Evolutionary conservation across 2,797 vertebrate genomes (phyloP), one percentile per base, ranked within the genome.

Genomic region (Sparidentex hasta): DNA sequence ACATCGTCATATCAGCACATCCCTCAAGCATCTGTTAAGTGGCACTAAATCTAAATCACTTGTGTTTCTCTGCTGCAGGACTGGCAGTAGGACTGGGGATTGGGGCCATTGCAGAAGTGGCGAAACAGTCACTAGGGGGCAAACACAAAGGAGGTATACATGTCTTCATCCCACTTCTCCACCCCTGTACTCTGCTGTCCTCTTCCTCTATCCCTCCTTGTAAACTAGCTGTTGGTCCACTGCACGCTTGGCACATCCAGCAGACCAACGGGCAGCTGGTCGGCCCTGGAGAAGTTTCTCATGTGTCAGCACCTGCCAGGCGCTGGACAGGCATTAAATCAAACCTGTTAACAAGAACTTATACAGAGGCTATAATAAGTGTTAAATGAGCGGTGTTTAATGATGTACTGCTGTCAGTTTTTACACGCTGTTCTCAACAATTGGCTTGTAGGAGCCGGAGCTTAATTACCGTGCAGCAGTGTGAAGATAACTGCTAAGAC

Each of bases 1-100:
- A n/a, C n/a, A n/a, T n/a, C 51, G 38, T 50, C 8, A n/a, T 23
- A 61, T 68, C 16, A 56, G 20, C 1, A 0, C 9, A 21, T 65
- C 66, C 33, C 7, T 69, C 47, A 46, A 61, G 23, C 64, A 52
- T 63, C 58, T 29, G 46, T 61, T 44, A 17, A 72, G 23, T 57
- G 43, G n/a, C 9, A 4, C 16, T 64, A 8, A 38, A 54, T 73
- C 3, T 9, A 41, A 55, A 50, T 47, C n/a, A 17, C 12, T 57
- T 48, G 12, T 76, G 5, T 71, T 2, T 76, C n/a, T 68, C 1
- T 11, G 59, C 80, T 82, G 59, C 88, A 98, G 97, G 97, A 50
- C 92, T 98, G 82, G 97, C 97, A 2, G 93, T 98, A 18, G 95
- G 97, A 25, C 90, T 98, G 47, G 95, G 97, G 1, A 78, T 98